Percentiles rank a stretch among this genome's conserved stretches.
Conservation (phyloP, 2,797 vertebrate genomes). For the Sylvilagus floridanus region DNA sequence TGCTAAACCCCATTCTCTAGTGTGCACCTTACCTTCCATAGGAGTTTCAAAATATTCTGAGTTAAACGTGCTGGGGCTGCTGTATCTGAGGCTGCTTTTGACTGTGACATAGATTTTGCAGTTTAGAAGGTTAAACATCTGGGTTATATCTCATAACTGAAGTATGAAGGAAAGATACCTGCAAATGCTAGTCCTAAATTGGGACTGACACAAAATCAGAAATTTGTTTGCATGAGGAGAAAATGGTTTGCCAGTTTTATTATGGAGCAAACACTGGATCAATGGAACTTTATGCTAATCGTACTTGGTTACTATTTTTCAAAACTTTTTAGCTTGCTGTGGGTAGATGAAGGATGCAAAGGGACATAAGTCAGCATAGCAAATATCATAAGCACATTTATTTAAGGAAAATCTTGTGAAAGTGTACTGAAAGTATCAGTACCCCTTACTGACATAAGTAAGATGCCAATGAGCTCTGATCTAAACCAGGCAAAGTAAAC, state of each 20-base stretch:
- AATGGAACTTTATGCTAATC: not conserved
- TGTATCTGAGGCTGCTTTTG: not conserved
- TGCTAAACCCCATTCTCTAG: not conserved
- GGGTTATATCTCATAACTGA: not conserved
- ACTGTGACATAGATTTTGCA: not conserved
- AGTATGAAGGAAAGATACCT: not conserved
- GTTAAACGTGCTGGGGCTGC: not conserved
- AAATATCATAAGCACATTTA: constrained; percentile 17
- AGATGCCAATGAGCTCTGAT: not conserved
- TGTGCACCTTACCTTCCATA: not conserved
- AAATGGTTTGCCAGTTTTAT: not conserved
- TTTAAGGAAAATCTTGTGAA: constrained; percentile 54
- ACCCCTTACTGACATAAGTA: constrained; percentile 13
- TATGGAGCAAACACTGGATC: not conserved
- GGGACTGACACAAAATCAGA: not conserved
- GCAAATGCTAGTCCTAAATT: not conserved
- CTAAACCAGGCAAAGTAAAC: constrained; percentile 43
- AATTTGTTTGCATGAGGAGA: not conserved
- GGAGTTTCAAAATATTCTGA: not conserved
- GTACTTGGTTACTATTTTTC: constrained; percentile 53
- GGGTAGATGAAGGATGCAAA: not conserved
- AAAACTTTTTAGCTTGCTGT: not conserved
- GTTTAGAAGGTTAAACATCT: not conserved
- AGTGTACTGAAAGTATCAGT: constrained; percentile 16
- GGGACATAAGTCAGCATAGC: not conserved